Evolutionary conservation across 2,113 vertebrate genomes (phyloP), one percentile per base, ranked within the genome.

Genomic region (Turdus rufiventris): DNA sequence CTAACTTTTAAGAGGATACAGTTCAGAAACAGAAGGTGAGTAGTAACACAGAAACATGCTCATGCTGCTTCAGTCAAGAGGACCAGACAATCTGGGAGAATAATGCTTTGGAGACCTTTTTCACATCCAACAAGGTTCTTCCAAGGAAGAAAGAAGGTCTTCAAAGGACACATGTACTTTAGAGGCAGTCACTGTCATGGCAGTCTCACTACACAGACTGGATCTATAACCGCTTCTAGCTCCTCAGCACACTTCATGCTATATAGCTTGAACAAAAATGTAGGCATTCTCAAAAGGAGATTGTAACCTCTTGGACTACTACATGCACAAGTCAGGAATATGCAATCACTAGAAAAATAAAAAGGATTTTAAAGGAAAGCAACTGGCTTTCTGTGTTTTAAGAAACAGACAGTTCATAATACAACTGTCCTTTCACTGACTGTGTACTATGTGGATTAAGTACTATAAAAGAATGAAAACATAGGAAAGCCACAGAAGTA

Each of bases 161-260:
- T 65, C 73, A 87, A 86, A 91, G 93, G 67, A 33, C 53, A 53
- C 6, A 18, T 54, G 31, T 66, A 60, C 70, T 40, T 92, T 70
- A 87, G 62, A 96, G 85, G 79, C 56, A 85, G 80, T 67, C 89
- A 53, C 91, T 50, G 82, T 68, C 9, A 26, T 38, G 54, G 71
- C 63, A 86, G 8, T 78, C 70, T 88, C 91, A 90, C 43, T 77
- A 85, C 73, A 82, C 13, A 87, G 76, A 88, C 80, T 75, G 82
- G 42, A 61, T 96, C 56, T 85, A 51, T 81, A 92, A 96, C 70
- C 85, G 87, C 73, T 96, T 97, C 57, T 70, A 86, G 73, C 62
- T 85, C 70, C 89, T 92, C 40, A 34, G 92, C 28, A 58, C 17
- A 90, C 85, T 85, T 65, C 43, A 89, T 56, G 36, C 18, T 34